These are phyloP conservation scores for Hyposoter dolosus DNA, from an alignment of 2,888 invertebrate species.

Conservation along the genomic window DNA sequence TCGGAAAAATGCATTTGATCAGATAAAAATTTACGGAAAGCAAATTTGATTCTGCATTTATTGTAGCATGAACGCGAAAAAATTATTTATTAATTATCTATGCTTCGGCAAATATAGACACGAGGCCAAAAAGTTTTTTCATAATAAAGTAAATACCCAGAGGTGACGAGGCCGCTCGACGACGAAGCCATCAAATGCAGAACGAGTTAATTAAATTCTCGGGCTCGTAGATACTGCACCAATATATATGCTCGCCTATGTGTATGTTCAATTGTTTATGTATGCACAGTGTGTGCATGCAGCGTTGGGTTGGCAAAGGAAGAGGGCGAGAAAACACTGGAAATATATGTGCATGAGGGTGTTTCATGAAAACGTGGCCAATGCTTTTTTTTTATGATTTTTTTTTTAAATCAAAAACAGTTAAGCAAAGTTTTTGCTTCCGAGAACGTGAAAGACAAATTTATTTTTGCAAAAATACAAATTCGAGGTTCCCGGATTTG, in stretches of 20 bases:
- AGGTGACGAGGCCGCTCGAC: slow-evolving; percentile 61
- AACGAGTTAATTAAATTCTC: slow-evolving; percentile 83
- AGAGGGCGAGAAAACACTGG: slow-evolving; percentile 25
- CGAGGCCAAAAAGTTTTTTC: slow-evolving; percentile 47
- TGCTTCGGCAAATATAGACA: slow-evolving; percentile 26
- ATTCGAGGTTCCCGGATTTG: background rate
- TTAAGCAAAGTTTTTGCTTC: background rate
- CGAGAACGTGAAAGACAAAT: background rate
- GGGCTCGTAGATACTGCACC: slow-evolving; percentile 58
- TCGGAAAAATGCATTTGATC: background rate
- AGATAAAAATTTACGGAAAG: background rate
- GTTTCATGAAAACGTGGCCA: background rate
- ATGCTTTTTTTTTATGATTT: background rate
- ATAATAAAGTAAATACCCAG: slow-evolving; percentile 44
- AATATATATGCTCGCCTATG: slow-evolving; percentile 15
- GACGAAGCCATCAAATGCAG: slow-evolving; percentile 79
- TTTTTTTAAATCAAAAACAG: background rate
- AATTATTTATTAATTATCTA: slow-evolving; percentile 44
- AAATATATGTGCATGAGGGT: slow-evolving; percentile 4
- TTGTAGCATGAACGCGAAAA: slow-evolving; percentile 7
- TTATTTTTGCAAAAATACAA: background rate
- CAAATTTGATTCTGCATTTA: background rate
- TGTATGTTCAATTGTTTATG: slow-evolving; percentile 35
- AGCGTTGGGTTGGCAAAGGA: slow-evolving; percentile 29
- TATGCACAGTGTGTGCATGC: slow-evolving; percentile 34